A percentile compares a stretch with the other conserved stretches of the same genome.
Conservation (phyloP, 1,140 invertebrate species). For the Ostrea edulis region DNA sequence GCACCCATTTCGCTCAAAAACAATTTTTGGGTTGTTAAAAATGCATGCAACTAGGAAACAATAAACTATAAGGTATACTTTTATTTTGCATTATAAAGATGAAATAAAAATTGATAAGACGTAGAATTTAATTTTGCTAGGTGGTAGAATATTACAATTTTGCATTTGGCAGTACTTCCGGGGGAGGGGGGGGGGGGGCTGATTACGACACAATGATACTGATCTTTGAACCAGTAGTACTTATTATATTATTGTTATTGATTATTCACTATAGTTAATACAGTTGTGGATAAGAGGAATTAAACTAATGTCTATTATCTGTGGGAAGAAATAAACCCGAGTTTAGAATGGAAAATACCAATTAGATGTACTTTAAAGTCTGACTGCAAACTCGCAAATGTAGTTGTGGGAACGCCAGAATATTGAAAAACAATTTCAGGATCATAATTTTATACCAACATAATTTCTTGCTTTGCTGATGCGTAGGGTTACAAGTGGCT, state of each 20-base stretch:
- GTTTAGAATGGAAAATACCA: not conserved
- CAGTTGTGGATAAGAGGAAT: not conserved
- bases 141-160: too few species aligned
- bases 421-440: constrained; percentile 19
- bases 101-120: too few species aligned
- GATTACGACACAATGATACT: too few species aligned
- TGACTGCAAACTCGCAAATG: not conserved
- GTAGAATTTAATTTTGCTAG: too few species aligned
- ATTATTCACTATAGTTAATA: not conserved
- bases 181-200: too few species aligned
- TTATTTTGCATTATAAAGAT: too few species aligned
- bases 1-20: too few species aligned
- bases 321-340: not conserved
- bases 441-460: not conserved
- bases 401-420: not conserved
- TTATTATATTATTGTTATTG: not conserved
- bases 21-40: too few species aligned
- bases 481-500: not conserved
- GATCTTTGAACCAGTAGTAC: not conserved
- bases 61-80: too few species aligned
- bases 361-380: not conserved
- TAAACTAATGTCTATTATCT: not conserved
- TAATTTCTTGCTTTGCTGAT: not conserved
- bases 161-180: too few species aligned
- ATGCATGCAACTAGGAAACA: too few species aligned